A percentile compares a stretch with the other conserved stretches of the same genome.
Conservation (phyloP, 2,888 invertebrate genomes). For the Drosophila meridiana region DNA sequence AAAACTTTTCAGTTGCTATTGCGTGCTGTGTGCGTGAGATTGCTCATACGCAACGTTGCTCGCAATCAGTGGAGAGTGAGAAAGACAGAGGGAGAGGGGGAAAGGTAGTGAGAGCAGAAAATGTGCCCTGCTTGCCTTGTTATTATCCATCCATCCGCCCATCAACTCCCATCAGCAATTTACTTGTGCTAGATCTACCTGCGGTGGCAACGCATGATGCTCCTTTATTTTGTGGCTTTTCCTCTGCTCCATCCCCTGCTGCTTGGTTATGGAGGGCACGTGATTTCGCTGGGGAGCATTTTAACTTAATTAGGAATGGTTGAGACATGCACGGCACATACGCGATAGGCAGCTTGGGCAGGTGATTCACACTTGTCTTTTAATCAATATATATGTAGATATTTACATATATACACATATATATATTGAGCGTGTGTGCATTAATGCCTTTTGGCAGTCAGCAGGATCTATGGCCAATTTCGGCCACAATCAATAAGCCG, state of each 20-base stretch:
- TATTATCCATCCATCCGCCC: conserved; percentile 10
- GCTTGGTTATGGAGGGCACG: conserved; percentile 68
- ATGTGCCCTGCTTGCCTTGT: conserved; percentile 23
- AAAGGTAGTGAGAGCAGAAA: conserved; percentile 14
- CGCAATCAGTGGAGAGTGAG: conserved; percentile 7
- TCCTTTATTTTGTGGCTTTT: conserved; percentile 41
- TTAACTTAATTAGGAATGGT: conserved; percentile 78
- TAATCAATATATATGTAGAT: conserved; percentile 48
- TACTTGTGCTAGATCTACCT: conserved; percentile 18
- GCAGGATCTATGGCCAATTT: conserved; percentile 54
- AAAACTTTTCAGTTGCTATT: conserved; percentile 37
- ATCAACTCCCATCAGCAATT: conserved; percentile 29
- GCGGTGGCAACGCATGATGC: conserved; percentile 42
- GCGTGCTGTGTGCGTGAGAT: conserved; percentile 48
- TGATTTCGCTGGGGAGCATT: conserved; percentile 77
- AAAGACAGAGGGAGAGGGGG: conserved; percentile 9
- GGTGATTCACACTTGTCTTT: conserved; percentile 32
- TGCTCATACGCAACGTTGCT: conserved; percentile 65
- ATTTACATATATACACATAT: conserved; percentile 46
- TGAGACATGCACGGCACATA: conserved; percentile 44
- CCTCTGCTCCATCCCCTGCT: conserved; percentile 8
- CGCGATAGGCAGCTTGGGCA: neutral
- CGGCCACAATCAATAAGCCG: conserved; percentile 65
- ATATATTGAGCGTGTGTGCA: conserved; percentile 6
- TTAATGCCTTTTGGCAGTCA: conserved; percentile 30